Base-by-base conservation (phyloP, 2,797 vertebrate species). In the Lerista edwardsae region DNA sequence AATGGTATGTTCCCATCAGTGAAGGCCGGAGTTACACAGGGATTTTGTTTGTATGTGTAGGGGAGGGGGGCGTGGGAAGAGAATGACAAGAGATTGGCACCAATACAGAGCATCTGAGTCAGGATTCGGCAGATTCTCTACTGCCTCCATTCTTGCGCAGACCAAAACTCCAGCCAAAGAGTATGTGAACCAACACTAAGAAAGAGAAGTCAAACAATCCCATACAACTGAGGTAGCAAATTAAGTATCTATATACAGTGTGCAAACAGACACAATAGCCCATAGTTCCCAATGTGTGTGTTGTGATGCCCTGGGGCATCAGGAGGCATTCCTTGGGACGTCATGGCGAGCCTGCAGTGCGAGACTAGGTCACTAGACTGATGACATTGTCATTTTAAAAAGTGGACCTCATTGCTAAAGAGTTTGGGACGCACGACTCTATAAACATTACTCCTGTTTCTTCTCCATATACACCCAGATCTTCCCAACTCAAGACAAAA, bases 1-100 rank as follows among this genome's bases (percentile, higher is more conserved):
- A 75, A 34, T 65, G 17, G 67, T 25, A 73, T 11, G 15, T 87
- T 89, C 86, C 55, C 62, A 74, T 85, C 82, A 87, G 75, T 29
- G 27, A 31, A n/a, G 27, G 11, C 41, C 36, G 81, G 21, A 65
- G 44, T 65, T 82, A 55, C 57, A 55, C 23, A 31, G 65, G 74
- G 67, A 5, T 78, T 76, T 61, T 23, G 34, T 72, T 64, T 62
- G 82, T 83, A 23, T 76, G 41, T 79, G n/a, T 51, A n/a, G n/a
- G 74, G 80, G 31, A 2, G 3, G 4, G 64, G 0, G 0, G 59
- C 44, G 21, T 80, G 75, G 0, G 2, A 89, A 84, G 72, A 44
- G 61, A 82, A 82, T 78, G 17, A 17, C 5, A 79, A 64, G 78
- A 51, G 77, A 85, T 44, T 71, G 41, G 29, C 51, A 79, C 34